Evolutionary conservation across 1,140 invertebrate species (phyloP).

Genomic region (Ips nitidus): DNA sequence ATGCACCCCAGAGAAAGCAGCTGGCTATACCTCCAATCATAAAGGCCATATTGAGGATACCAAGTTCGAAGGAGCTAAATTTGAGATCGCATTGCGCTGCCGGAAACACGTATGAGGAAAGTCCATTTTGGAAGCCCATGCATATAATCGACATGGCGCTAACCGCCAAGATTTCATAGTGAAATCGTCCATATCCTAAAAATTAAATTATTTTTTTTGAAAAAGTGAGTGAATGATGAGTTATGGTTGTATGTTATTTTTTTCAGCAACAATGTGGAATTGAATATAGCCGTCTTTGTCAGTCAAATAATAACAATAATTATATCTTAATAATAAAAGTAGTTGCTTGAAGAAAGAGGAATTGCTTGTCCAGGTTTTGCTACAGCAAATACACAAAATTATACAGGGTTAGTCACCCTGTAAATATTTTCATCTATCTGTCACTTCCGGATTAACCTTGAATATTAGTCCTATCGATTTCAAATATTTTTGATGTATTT

Average conservation of each 20-base stretch:
- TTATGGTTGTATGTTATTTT: neutral
- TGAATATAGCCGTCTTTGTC: neutral
- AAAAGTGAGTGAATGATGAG: neutral
- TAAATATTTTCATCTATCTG: too few relatives aligned
- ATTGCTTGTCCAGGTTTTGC: too few relatives aligned
- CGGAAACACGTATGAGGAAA: conserved; percentile 59
- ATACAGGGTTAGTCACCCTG: too few relatives aligned
- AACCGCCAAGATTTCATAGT: conserved; percentile 46
- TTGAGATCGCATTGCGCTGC: conserved; percentile 52
- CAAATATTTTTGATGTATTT: too few relatives aligned
- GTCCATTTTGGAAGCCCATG: conserved; percentile 60
- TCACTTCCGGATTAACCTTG: too few relatives aligned
- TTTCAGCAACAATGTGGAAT: neutral
- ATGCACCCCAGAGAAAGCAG: conserved; percentile 50
- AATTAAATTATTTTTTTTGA: conserved; percentile 11
- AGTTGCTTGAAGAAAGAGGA: too few relatives aligned
- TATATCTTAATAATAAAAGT: neutral
- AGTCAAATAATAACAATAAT: neutral
- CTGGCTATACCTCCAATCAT: conserved; percentile 49
- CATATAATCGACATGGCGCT: conserved; percentile 49
- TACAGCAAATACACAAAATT: too few relatives aligned
- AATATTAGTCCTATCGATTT: too few relatives aligned
- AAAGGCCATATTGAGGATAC: conserved; percentile 47
- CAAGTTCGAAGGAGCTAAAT: conserved; percentile 47
- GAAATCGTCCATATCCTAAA: conserved; percentile 52